Evolutionary conservation across 2,113 vertebrate genomes (phyloP).

Genomic region (Uropsilus gracilis): DNA sequence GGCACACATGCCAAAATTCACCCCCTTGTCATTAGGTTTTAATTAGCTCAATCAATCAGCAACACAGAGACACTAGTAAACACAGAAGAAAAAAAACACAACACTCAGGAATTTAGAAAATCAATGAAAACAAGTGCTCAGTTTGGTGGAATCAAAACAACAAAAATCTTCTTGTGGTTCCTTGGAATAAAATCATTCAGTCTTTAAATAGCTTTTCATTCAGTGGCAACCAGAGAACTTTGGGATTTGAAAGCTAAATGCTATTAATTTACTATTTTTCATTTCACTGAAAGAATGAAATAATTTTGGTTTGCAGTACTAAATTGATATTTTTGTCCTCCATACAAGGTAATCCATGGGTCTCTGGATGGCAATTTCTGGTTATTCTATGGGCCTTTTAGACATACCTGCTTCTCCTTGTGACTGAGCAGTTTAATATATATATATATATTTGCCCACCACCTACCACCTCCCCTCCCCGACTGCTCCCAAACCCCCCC

Average conservation of each 20-base stretch:
- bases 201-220: slow-evolving; percentile 15
- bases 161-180: background rate
- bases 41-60: background rate
- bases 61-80: background rate
- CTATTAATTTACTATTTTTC: slow-evolving; percentile 8
- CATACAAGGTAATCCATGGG: background rate
- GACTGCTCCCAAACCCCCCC: too few species aligned
- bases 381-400: background rate
- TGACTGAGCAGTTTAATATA: background rate
- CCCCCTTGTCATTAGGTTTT: background rate
- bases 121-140: background rate
- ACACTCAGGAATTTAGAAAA: background rate
- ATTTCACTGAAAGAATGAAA: background rate
- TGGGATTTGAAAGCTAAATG: background rate
- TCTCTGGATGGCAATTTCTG: background rate
- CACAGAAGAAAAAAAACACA: background rate
- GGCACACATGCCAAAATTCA: background rate
- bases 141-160: background rate
- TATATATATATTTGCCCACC: too few species aligned
- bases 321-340: background rate
- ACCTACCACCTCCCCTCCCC: too few species aligned
- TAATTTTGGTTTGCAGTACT: background rate
- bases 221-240: background rate
- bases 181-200: background rate
- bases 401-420: background rate